These are phyloP conservation scores for Auanema sp. DNA, from an alignment of 2,888 invertebrate species.

Conservation along the genomic window DNA sequence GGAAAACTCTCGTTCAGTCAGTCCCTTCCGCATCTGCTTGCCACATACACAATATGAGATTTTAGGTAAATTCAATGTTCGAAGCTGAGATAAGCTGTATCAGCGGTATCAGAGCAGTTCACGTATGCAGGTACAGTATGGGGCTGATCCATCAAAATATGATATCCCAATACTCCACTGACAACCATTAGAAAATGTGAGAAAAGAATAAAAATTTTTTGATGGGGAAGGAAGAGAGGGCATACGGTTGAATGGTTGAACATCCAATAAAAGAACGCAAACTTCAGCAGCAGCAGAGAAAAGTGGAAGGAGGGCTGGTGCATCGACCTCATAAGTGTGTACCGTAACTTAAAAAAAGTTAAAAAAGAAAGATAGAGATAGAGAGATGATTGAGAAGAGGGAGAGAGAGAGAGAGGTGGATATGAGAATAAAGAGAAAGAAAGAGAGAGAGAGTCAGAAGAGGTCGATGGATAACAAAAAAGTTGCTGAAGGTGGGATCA, in stretches of 20 bases:
- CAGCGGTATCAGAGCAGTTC: too few relatives aligned
- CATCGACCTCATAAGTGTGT: too few relatives aligned
- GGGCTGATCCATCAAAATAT: too few relatives aligned
- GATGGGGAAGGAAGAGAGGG: constrained; percentile 2
- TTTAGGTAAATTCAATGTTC: too few relatives aligned
- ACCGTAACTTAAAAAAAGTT: not conserved
- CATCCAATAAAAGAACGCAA: not conserved
- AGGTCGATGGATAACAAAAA: constrained; percentile 11
- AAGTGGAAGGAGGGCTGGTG: constrained; percentile 17
- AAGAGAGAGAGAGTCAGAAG: too few relatives aligned
- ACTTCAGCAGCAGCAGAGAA: constrained; percentile 17
- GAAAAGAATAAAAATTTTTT: not conserved
- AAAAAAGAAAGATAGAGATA: constrained; percentile 12
- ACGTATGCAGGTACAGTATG: too few relatives aligned
- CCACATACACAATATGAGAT: too few relatives aligned
- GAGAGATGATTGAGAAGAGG: constrained; percentile 6
- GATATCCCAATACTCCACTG: too few relatives aligned
- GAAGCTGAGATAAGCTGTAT: too few relatives aligned
- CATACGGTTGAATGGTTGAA: constrained; percentile 5
- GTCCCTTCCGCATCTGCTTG: too few relatives aligned
- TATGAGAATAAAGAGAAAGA: constrained; percentile 10
- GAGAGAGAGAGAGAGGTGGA: constrained; percentile 10
- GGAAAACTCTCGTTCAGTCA: too few relatives aligned
- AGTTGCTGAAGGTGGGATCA: constrained; percentile 7
- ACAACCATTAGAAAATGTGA: not conserved